phyloP scores from a whole-genome alignment of 2,797 vertebrate species.

The Lateolabrax maculatus region DNA sequence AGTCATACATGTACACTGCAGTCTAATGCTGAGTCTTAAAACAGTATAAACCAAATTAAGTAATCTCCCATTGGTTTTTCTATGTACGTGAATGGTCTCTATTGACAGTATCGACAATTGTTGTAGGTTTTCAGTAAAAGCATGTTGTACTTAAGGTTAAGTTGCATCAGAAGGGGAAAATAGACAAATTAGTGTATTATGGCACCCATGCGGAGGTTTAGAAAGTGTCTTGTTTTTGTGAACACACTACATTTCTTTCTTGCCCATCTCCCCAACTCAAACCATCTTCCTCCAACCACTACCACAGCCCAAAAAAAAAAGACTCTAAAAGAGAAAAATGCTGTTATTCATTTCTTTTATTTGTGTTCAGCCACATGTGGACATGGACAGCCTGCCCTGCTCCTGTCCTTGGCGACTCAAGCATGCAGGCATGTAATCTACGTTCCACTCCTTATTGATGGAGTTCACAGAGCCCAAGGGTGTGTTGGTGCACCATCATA shows the following conservation, averaged over 20 bases:
- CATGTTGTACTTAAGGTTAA: not conserved
- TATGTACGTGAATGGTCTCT: not conserved
- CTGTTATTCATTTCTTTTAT: conserved; percentile 57
- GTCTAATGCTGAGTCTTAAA: conserved; percentile 21
- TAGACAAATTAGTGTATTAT: not conserved
- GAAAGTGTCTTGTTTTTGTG: conserved; percentile 20
- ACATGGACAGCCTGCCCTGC: conserved; percentile 44
- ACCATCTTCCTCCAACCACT: not conserved
- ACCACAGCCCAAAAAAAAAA: conserved; percentile 22
- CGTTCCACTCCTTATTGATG: conserved; percentile 70
- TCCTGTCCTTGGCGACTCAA: conserved; percentile 68
- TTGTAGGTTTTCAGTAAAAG: not conserved
- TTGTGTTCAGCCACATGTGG: conserved; percentile 52
- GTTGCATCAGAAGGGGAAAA: conserved; percentile 12
- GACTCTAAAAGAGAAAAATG: conserved; percentile 39
- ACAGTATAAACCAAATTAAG: not conserved
- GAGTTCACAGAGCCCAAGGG: conserved; percentile 67
- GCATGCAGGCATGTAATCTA: conserved; percentile 75
- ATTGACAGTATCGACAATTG: not conserved
- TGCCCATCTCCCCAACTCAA: not conserved
- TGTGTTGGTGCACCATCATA: conserved; percentile 51
- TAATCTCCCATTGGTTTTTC: not conserved
- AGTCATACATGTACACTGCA: conserved; percentile 38
- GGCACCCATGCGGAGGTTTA: not conserved
- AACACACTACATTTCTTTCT: conserved; percentile 23